Evolutionary conservation across 2,888 invertebrate species (phyloP), one percentile per base, ranked within the genome.

Genomic region (Erpobdella octoculata): DNA sequence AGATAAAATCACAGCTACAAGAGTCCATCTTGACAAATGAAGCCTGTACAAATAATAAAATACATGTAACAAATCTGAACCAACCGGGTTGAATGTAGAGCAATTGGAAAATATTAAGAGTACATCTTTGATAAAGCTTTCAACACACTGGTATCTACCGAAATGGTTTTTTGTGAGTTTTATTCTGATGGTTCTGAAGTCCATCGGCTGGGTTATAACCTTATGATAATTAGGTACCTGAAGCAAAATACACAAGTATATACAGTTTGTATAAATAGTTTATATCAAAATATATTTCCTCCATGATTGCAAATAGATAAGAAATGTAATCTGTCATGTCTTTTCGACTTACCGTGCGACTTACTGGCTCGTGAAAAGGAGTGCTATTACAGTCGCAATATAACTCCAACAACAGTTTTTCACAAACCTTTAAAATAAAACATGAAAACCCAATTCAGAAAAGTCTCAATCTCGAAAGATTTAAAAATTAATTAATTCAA

Each of bases 311-410:
- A 53, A 53, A n/a, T 53, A 6, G 9, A n/a, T n/a, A n/a, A n/a
- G n/a, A n/a, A n/a, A n/a, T 25, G 18, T 53, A 41, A 41, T 25
- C 53, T 53, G n/a, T n/a, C n/a, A n/a, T n/a, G n/a, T n/a, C 3
- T 48, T 2, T 21, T 28, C 28, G 67, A 83, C 86, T 86, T 84
- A 90, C 90, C 80, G 90, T 89, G 66, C 87, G 85, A 75, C 90
- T 89, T 76, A 92, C 90, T 71, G 90, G 87, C 84, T 92, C 91
- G 80, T 93, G 88, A 85, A 94, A 93, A 74, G 90, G 89, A 79
- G 91, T 87, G 85, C 92, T 92, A 78, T 88, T 88, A 82, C 92
- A 92, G 84, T 93, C 92, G 83, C 92, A 93, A 84, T 92, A 93
- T 78, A 94, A 86, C 85, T 93, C 93, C 78, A 94, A 86, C 75